Base-by-base conservation (phyloP, 2,888 invertebrate species). In the Melanotus villosus region DNA sequence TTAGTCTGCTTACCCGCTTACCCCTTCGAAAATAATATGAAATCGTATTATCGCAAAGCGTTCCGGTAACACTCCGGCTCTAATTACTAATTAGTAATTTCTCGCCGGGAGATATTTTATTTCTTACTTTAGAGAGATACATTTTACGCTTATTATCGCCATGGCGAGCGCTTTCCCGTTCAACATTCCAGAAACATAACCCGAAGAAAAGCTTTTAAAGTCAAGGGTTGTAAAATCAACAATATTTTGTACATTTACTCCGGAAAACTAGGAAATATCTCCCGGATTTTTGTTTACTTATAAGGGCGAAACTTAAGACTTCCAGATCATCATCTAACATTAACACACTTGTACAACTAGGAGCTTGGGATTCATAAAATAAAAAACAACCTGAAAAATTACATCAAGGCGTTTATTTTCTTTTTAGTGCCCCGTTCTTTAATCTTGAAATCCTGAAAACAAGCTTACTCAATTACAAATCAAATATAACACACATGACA, bases 171-270 rank as follows among this genome's bases (percentile, higher is more conserved):
- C 21, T 38, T n/a, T 54, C 10, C 36, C n/a, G 52, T 38, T 50
- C 21, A 62, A 62, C 30, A 14, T 19, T 14, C 36, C 19, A 26
- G 36, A 54, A 52, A 54, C 30, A 54, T n/a, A 30, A 54, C 47
- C 62, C 45, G 50, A 54, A 19, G 58, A 58, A 57, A 47, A 60
- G 60, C 60, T 60, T 60, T 60, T 60, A 60, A 60, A 7, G 23
- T 32, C 54, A 54, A 43, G 60, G 60, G 60, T 60, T 47, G 26
- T 26, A 60, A 19, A 60, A 60, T 60, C 60, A 60, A 60, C 60
- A 45, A 12, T 38, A 23, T 38, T 23, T 16, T 7, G 62, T 63
- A 41, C 52, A 63, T 52, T 38, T 52, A 26, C 7, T 30, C 18
- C 19, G 9, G 7, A 30, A 21, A 19, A 36, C 26, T 23, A 52